Percentiles rank a stretch among this genome's conserved stretches.
phyloP scores from a whole-genome alignment of 2,888 invertebrate species.

The Sminthurinus aureus region DNA sequence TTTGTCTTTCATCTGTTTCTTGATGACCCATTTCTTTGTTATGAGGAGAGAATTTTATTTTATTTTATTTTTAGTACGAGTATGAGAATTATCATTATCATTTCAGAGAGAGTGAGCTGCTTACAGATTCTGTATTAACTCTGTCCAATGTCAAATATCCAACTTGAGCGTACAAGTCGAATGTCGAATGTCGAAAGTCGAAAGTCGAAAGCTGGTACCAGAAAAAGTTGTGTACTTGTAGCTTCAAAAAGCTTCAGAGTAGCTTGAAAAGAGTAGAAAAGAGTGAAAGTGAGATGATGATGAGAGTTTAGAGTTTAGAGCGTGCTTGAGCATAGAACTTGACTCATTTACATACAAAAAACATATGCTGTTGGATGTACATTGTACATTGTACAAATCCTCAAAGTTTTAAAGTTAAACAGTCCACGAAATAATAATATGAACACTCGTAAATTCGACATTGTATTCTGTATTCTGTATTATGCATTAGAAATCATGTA shows the following conservation, averaged over 20 bases:
- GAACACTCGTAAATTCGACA: neutral
- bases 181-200: neutral
- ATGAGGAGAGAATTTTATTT: neutral
- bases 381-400: no score
- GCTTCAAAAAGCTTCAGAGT: no score
- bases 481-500: neutral
- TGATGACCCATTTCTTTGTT: neutral
- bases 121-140: neutral
- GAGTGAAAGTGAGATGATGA: neutral
- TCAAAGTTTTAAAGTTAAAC: neutral
- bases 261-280: neutral
- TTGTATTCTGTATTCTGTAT: neutral
- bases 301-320: neutral
- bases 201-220: neutral
- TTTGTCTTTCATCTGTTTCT: no score
- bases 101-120: neutral
- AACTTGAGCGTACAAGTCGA: no score
- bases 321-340: constrained; percentile 32
- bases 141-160: neutral
- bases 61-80: neutral
- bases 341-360: constrained; percentile 23
- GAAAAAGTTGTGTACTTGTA: no score
- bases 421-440: no score
- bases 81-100: neutral
- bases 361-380: no score